Evolutionary conservation across 2,113 vertebrate species (phyloP), one percentile per base, ranked within the genome.

Genomic region (Tachycineta bicolor): DNA sequence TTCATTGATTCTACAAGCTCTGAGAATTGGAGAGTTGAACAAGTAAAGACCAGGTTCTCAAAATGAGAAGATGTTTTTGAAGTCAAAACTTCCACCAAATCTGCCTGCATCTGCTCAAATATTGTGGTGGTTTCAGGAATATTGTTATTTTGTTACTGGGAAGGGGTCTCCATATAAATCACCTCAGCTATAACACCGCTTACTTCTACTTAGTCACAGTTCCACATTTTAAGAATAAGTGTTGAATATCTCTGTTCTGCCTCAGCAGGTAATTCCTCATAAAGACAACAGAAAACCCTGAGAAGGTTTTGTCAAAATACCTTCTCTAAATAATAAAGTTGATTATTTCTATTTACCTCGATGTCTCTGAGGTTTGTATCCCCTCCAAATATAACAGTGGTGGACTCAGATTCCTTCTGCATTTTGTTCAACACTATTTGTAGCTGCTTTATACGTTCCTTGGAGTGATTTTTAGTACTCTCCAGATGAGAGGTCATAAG

Each of bases 401-500:
- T 81, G 19, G 98, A 98, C 55, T 98, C 97, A 0, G 99, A 97
- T 10, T 96, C 96, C 52, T 98, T 96, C 47, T 93, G 97, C 85
- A 99, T 99, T 96, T 95, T 98, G 46, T 98, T 94, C 31, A 98
- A 92, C 41, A 98, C 98, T 23, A 97, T 90, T 31, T 96, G 96
- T 77, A 99, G 97, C 87, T 99, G 99, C 31, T 98, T 99, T 75
- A 98, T 84, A 18, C 99, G 98, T 92, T 99, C 99, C 43, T 78
- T 33, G 7, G 98, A 90, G 18, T 99, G 98, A 28, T 93, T 76
- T 96, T 98, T 99, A 90, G 99, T 99, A 96, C 99, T 99, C 91
- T 99, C 99, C 83, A 99, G 95, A 94, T 99, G 99, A 25, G 99
- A 99, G 3, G 99, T 99, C 99, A 99, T 99, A 89, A 99, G 97